Evolutionary conservation across 2,113 vertebrate species (phyloP).

Genomic region (Indicator indicator): DNA sequence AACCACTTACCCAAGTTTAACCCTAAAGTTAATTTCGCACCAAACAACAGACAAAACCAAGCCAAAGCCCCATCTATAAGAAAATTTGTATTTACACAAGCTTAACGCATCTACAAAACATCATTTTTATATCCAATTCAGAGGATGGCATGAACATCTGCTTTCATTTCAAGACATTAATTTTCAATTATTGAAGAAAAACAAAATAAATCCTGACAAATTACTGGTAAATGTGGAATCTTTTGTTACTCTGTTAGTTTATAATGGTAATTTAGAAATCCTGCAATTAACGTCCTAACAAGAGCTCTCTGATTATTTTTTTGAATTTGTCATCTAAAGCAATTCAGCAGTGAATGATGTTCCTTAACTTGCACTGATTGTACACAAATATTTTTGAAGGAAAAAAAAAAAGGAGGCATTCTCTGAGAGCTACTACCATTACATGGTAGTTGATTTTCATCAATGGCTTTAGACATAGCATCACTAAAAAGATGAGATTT

Average conservation of each 20-base stretch:
- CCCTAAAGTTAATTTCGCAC: constrained; percentile 35
- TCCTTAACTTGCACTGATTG: neutral
- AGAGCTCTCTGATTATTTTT: constrained; percentile 56
- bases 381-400: neutral
- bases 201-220: constrained; percentile 86
- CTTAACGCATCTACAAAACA: constrained; percentile 70
- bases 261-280: constrained; percentile 76
- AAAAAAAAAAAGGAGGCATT: neutral
- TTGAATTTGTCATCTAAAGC: constrained; percentile 48
- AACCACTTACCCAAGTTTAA: constrained; percentile 1
- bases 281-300: constrained; percentile 69
- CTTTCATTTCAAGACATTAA: constrained; percentile 88
- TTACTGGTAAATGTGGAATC: constrained; percentile 78
- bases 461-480: neutral
- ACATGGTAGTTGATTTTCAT: neutral
- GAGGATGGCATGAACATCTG: constrained; percentile 83
- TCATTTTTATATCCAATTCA: constrained; percentile 78
- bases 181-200: constrained; percentile 88
- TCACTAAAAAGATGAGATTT: neutral
- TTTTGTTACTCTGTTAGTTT: constrained; percentile 76
- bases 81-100: constrained; percentile 48
- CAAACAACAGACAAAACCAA: constrained; percentile 35
- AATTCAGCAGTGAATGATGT: constrained; percentile 50
- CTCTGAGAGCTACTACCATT: neutral
- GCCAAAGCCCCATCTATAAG: constrained; percentile 34